Evolutionary conservation across 2,888 invertebrate species (phyloP), one percentile per base, ranked within the genome.

Genomic region (Crioceris asparagi): DNA sequence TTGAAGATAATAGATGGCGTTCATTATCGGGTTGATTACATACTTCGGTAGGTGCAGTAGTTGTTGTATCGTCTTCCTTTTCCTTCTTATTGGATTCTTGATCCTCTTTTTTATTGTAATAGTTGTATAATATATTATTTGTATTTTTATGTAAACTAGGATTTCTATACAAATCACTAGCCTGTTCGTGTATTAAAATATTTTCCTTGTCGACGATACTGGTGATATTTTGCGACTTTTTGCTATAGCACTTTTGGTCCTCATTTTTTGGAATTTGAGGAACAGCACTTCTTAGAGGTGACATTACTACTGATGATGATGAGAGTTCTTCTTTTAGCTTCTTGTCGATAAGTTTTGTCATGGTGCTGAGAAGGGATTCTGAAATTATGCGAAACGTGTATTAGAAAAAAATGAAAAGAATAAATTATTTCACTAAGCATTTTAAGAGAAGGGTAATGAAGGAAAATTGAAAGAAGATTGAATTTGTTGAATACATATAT

Each of bases 331-430:
- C 72, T 64, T 87, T 52, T 32, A 58, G 42, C 46, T 57, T 87
- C 59, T 83, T 80, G 62, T 88, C 87, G 65, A 87, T 79, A 41
- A 86, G 81, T 58, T 81, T 83, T 52, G 86, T 88, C 60, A 90
- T 77, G 60, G 83, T 80, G 65, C 88, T 69, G 53, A 88, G 79
- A 69, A 87, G 86, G 59, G 83, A 77, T 64, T 85, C 88, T 87
- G 69, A 38, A 71, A 72, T 59, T 25, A 25, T 27, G 4, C 12
- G 12, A 25, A 12, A 25, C 12, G 12, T 27, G 10, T 6, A 15
- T 12, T 11, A 27, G 6, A 12, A n/a, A n/a, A n/a, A n/a, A n/a
- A n/a, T n/a, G 14, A 5, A 18, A 29, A 14, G 12, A 12, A 17
- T 7, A 16, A 2, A 25, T 14, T 11, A 29, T 29, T 29, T 17